phyloP scores from a whole-genome alignment of 2,113 vertebrate genomes.

The Scolopax mira region DNA sequence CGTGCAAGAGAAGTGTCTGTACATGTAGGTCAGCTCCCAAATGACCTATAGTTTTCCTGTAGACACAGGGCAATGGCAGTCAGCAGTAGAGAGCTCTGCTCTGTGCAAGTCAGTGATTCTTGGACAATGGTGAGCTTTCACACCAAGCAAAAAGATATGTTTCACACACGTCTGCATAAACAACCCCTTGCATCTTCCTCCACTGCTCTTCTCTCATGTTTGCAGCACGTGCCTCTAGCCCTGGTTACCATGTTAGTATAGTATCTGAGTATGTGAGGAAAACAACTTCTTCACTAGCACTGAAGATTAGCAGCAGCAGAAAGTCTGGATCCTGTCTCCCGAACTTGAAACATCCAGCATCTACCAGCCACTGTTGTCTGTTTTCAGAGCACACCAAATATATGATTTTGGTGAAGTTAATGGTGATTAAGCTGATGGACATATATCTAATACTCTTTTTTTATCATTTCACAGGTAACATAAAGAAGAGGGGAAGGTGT shows the following conservation, averaged over 20 bases:
- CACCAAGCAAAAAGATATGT: not conserved
- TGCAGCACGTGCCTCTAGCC: not conserved
- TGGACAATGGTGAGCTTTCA: not conserved
- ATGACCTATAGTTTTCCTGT: not conserved
- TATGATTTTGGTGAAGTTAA: not conserved
- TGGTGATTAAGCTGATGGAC: not conserved
- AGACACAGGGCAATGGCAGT: not conserved
- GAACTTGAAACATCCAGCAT: not conserved
- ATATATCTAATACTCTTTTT: not conserved
- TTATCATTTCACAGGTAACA: constrained; percentile 14
- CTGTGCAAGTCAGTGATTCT: not conserved
- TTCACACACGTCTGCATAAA: not conserved
- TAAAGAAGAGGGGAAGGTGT: not conserved
- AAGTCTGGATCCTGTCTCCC: not conserved
- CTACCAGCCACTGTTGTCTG: not conserved
- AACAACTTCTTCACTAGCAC: not conserved
- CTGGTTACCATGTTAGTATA: too few relatives aligned
- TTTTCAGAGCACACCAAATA: not conserved
- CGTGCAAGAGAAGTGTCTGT: not conserved
- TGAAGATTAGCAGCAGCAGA: not conserved
- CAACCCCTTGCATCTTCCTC: not conserved
- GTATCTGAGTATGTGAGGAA: not conserved
- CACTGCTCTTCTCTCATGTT: not conserved
- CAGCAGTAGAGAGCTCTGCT: not conserved
- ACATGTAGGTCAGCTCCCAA: not conserved